Evolutionary conservation across 1,140 invertebrate genomes (phyloP).

Genomic region (Drosophila ficusphila): DNA sequence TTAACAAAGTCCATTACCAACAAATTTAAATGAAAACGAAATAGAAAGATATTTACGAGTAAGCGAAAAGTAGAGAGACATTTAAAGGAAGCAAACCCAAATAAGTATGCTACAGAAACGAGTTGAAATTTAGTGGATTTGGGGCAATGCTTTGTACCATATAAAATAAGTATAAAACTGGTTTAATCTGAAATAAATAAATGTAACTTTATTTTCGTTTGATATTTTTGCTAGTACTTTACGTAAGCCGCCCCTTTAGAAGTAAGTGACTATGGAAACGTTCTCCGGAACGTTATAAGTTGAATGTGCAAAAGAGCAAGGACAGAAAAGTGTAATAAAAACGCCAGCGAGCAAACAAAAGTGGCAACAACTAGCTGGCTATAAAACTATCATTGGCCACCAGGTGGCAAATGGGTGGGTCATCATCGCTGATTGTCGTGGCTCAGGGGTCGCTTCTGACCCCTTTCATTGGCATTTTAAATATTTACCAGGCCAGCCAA

Average conservation of each 20-base stretch:
- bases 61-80: background rate
- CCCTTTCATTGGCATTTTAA: constrained; percentile 58
- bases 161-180: constrained; percentile 3
- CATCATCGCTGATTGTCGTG: constrained; percentile 24
- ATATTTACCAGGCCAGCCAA: constrained; percentile 61
- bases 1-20: constrained; percentile 4
- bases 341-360: constrained; percentile 20
- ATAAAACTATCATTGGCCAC: constrained; percentile 36
- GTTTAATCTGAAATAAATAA: background rate
- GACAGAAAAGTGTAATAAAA: constrained; percentile 42
- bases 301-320: constrained; percentile 15
- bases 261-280: constrained; percentile 32
- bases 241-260: constrained; percentile 21
- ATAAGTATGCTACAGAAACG: constrained; percentile 22
- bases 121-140: constrained; percentile 6
- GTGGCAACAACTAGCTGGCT: background rate
- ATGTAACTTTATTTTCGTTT: constrained; percentile 17
- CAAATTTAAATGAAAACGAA: background rate
- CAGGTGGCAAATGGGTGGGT: constrained; percentile 24
- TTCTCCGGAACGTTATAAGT: constrained; percentile 6
- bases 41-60: constrained; percentile 5
- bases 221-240: constrained; percentile 37
- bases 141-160: constrained; percentile 15
- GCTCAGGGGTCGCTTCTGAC: constrained; percentile 5
- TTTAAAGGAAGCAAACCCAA: background rate